These are phyloP conservation scores for Tribolium castaneum DNA, from an alignment of 1,140 invertebrate species.

Conservation along the genomic window DNA sequence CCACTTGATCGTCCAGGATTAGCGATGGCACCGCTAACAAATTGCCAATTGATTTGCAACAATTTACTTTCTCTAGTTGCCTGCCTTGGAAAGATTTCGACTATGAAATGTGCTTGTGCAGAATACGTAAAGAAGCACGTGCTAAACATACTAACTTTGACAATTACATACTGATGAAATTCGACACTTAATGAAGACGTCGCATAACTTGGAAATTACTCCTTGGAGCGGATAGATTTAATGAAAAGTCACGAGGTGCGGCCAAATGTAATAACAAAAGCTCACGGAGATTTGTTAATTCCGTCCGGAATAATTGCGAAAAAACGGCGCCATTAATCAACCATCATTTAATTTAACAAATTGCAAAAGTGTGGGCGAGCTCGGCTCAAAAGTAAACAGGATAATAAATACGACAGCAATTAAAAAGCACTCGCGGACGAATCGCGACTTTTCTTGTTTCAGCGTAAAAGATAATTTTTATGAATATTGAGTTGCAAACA, in stretches of 20 bases:
- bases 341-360: slow-evolving; percentile 24
- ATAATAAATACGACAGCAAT: background rate
- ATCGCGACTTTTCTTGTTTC: background rate
- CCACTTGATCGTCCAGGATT: slow-evolving; percentile 33
- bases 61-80: slow-evolving; percentile 41
- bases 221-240: background rate
- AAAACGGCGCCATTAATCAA: slow-evolving; percentile 7
- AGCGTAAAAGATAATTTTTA: background rate
- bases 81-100: slow-evolving; percentile 6
- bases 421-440: background rate
- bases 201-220: slow-evolving; percentile 20
- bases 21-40: slow-evolving; percentile 41
- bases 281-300: background rate
- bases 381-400: background rate
- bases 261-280: background rate
- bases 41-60: slow-evolving; percentile 47
- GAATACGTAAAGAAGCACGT: slow-evolving; percentile 30
- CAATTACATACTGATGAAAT: slow-evolving; percentile 26
- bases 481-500: background rate
- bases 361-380: slow-evolving; percentile 14
- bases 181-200: slow-evolving; percentile 8
- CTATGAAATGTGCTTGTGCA: background rate
- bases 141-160: background rate
- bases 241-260: background rate
- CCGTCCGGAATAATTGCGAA: background rate